A percentile compares a stretch with the other conserved stretches of the same genome.
Conservation (phyloP, 2,797 vertebrate genomes). For the Spinus pinus region DNA sequence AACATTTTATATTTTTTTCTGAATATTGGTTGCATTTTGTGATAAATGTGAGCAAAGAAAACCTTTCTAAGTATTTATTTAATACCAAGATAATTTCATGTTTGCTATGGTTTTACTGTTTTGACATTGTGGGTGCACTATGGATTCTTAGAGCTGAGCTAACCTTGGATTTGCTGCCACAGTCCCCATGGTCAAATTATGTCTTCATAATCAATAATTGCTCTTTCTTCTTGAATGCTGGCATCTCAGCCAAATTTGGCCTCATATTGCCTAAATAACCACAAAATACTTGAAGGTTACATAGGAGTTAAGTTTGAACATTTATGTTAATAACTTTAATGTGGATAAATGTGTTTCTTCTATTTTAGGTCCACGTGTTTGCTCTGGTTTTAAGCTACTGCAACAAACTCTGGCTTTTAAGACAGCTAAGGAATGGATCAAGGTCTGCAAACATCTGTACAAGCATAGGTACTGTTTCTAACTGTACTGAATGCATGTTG, state of each 20-base stretch:
- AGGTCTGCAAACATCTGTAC: conserved; percentile 50
- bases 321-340: neutral
- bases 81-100: neutral
- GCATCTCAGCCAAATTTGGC: neutral
- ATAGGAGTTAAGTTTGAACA: neutral
- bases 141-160: neutral
- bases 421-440: conserved; percentile 44
- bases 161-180: neutral
- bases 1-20: neutral
- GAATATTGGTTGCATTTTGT: neutral
- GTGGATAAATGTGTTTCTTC: neutral
- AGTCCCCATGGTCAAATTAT: neutral
- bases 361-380: neutral
- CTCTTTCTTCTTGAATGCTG: neutral
- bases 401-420: neutral
- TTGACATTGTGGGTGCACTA: neutral
- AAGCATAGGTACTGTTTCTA: neutral
- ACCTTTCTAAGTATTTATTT: neutral
- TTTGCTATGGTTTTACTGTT: neutral
- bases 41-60: neutral
- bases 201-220: neutral
- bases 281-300: neutral
- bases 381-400: neutral
- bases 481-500: neutral
- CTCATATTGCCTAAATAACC: neutral